Evolutionary conservation across 2,113 vertebrate species (phyloP).

Genomic region (Pangasianodon hypophthalmus): DNA sequence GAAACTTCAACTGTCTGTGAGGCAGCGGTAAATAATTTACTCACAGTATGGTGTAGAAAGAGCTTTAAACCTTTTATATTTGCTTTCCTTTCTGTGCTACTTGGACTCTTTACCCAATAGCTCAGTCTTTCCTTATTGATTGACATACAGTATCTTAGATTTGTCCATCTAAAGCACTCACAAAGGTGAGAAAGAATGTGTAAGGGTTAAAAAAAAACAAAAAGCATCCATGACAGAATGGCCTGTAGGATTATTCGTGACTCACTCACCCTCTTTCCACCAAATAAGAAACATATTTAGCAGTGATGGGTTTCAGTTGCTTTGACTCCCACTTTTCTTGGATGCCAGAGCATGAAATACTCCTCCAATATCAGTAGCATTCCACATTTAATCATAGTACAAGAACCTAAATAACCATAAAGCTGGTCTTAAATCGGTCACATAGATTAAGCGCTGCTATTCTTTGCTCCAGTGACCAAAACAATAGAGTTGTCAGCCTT

Average conservation of each 20-base stretch:
- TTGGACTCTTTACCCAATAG: neutral
- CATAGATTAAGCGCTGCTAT: neutral
- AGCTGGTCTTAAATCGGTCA: neutral
- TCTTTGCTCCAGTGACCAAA: neutral
- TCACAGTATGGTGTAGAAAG: neutral
- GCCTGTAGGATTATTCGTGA: slow-evolving; percentile 22
- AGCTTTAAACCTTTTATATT: neutral
- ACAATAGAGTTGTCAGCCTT: neutral
- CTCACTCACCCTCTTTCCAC: slow-evolving; percentile 7
- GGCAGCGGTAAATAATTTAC: neutral
- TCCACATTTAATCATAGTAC: neutral
- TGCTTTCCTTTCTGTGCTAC: neutral
- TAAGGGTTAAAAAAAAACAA: neutral
- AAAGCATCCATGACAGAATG: neutral
- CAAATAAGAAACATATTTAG: slow-evolving; percentile 35
- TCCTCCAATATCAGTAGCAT: neutral
- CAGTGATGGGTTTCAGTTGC: slow-evolving; percentile 61
- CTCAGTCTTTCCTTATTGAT: neutral
- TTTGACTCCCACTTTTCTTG: slow-evolving; percentile 5
- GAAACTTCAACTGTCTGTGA: neutral
- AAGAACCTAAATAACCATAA: neutral
- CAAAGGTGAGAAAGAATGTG: slow-evolving; percentile 13
- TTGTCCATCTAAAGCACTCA: neutral
- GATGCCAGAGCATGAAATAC: neutral
- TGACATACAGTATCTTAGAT: neutral